These are phyloP conservation scores for Dilophus febrilis DNA, from an alignment of 2,888 invertebrate genomes.

Conservation along the genomic window DNA sequence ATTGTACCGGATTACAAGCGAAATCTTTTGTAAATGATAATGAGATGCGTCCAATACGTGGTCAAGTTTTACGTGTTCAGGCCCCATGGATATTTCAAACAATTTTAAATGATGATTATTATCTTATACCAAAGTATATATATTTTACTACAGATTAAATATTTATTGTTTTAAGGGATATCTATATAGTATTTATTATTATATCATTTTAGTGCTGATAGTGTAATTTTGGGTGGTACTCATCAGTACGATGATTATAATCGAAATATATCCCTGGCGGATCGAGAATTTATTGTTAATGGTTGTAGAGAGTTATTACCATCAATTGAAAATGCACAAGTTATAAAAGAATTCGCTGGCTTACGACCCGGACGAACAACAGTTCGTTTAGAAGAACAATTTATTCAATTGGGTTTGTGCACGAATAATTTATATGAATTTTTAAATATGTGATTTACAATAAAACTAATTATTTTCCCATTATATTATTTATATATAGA, in stretches of 20 bases:
- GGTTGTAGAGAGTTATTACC: slow-evolving; percentile 46
- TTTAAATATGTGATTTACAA: too few species aligned
- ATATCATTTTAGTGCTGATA: slow-evolving; percentile 43
- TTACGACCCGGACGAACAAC: slow-evolving; percentile 48
- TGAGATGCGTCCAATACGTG: slow-evolving; percentile 46
- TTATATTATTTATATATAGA: too few species aligned
- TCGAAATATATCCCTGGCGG: slow-evolving; percentile 32
- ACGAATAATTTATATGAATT: too few species aligned
- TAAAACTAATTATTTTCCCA: too few species aligned
- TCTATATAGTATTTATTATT: too few species aligned
- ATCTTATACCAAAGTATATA: slow-evolving; percentile 67
- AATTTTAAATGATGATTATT: slow-evolving; percentile 43
- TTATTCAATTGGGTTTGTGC: slow-evolving; percentile 14
- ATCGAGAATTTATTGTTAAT: slow-evolving; percentile 41
- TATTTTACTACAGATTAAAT: too few species aligned
- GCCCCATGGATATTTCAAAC: slow-evolving; percentile 49
- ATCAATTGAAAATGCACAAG: slow-evolving; percentile 35
- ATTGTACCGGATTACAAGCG: slow-evolving; percentile 60
- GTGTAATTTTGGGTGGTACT: slow-evolving; percentile 57
- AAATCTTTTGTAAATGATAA: slow-evolving; percentile 42
- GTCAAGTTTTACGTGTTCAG: slow-evolving; percentile 51
- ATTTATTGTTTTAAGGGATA: too few species aligned
- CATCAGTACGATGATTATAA: slow-evolving; percentile 48
- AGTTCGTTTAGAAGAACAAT: slow-evolving; percentile 47
- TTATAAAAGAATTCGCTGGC: slow-evolving; percentile 49